A percentile compares a stretch with the other conserved stretches of the same genome.
phyloP scores from a whole-genome alignment of 2,888 invertebrate genomes.

The Globia sparganii region DNA sequence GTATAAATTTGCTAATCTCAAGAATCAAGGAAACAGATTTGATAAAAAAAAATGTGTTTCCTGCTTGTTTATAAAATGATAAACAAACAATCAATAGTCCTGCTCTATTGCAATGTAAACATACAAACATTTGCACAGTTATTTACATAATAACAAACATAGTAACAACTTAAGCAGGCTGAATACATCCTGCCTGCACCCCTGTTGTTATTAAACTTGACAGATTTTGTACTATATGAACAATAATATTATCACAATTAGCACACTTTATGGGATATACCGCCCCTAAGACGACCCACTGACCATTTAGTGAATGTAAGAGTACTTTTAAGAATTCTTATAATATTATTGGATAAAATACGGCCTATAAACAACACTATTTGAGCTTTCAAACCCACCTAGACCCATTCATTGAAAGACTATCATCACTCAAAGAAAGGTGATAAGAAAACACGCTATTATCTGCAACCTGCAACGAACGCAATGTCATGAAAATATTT shows the following conservation, averaged over 20 bases:
- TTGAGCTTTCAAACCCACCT: background rate
- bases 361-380: background rate
- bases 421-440: constrained; percentile 39
- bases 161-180: constrained; percentile 23
- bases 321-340: background rate
- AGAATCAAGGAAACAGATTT: constrained; percentile 51
- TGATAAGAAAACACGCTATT: constrained; percentile 45
- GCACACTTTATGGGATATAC: too few relatives aligned
- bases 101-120: constrained; percentile 22
- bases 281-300: too few relatives aligned
- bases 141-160: constrained; percentile 40
- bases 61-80: constrained; percentile 20
- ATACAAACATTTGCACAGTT: constrained; percentile 34
- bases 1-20: constrained; percentile 44
- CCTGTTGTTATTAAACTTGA: constrained; percentile 12
- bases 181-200: constrained; percentile 29
- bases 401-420: constrained; percentile 14
- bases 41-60: constrained; percentile 26
- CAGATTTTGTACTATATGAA: background rate
- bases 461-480: constrained; percentile 26
- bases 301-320: background rate
- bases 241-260: background rate
- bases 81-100: constrained; percentile 23
- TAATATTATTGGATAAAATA: background rate
- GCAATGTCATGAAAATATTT: constrained; percentile 23